These are phyloP conservation scores for Emberiza fucata DNA, from an alignment of 2,113 vertebrate species.

Conservation along the genomic window DNA sequence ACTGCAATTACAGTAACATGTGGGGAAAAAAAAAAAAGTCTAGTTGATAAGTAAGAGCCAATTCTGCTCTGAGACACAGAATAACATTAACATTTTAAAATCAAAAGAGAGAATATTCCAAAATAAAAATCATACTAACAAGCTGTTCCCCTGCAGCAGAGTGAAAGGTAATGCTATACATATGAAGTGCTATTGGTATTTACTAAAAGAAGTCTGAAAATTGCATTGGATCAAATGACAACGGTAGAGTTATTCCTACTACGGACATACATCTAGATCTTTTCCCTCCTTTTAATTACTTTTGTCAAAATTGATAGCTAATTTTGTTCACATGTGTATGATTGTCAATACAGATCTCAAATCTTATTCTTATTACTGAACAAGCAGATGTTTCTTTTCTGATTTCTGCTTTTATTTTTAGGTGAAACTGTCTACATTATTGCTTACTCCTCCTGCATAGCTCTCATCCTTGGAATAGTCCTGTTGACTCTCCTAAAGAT, in stretches of 20 bases:
- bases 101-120: neutral
- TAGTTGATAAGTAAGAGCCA: neutral
- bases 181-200: neutral
- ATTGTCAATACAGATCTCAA: neutral
- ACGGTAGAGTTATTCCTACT: neutral
- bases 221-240: neutral
- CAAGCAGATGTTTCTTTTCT: neutral
- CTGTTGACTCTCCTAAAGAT: slow-evolving; percentile 73
- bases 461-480: slow-evolving; percentile 73
- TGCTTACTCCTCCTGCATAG: slow-evolving; percentile 69
- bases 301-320: neutral
- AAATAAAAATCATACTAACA: neutral
- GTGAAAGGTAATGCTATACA: neutral
- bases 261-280: neutral
- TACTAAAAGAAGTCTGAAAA: neutral
- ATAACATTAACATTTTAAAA: neutral
- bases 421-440: slow-evolving; percentile 75
- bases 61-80: neutral
- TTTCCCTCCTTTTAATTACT: neutral
- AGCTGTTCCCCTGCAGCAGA: neutral
- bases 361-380: neutral
- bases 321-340: neutral
- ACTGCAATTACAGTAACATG: neutral
- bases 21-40: neutral
- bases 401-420: slow-evolving; percentile 56